Percentiles rank a stretch among this genome's conserved stretches.
Evolutionary conservation across 2,113 vertebrate species (phyloP).

Genomic region (Daboia siamensis): DNA sequence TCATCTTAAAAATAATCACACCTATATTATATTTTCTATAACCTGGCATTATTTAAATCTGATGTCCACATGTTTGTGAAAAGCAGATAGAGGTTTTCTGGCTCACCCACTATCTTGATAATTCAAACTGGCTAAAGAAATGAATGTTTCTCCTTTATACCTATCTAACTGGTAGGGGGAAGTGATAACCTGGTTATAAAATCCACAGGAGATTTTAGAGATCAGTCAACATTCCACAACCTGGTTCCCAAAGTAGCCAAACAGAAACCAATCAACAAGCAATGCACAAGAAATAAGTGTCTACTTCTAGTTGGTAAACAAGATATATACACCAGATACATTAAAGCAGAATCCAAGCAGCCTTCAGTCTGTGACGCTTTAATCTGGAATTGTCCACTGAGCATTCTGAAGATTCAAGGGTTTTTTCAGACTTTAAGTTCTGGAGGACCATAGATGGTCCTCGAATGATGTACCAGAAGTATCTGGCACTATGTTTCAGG

Average conservation of each 20-base stretch:
- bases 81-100: not conserved
- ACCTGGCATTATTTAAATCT: not conserved
- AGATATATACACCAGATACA: not conserved
- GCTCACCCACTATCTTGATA: not conserved
- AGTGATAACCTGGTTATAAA: not conserved
- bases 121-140: not conserved
- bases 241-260: not conserved
- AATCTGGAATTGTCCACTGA: not conserved
- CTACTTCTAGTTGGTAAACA: not conserved
- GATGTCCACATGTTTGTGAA: not conserved
- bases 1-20: not conserved
- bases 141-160: not conserved
- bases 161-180: not conserved
- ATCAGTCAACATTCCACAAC: not conserved
- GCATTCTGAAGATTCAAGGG: not conserved
- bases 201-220: not conserved
- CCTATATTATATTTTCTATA: not conserved
- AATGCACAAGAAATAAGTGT: not conserved
- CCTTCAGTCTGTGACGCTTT: not conserved
- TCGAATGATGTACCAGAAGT: not conserved
- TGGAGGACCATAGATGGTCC: not conserved
- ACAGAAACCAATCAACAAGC: not conserved
- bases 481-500: not conserved
- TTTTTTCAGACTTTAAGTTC: not conserved
- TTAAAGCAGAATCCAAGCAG: not conserved